Evolutionary conservation across 1,140 invertebrate genomes (phyloP), one percentile per base, ranked within the genome.

Genomic region (Eumeta japonica): DNA sequence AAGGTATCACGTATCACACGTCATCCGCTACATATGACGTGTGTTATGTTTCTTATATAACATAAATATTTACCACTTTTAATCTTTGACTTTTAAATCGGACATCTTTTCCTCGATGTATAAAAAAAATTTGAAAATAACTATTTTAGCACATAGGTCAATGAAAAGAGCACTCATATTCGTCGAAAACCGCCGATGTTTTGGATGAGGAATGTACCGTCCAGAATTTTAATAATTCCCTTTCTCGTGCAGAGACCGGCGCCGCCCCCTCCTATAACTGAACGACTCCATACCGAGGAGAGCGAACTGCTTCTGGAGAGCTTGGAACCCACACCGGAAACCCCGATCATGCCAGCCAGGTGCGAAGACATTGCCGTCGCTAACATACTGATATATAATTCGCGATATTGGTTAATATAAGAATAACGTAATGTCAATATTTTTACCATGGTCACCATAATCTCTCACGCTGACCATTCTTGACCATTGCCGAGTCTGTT

Each of bases 291-390:
- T 29, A 63, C 56, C 0, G 62, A 70, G 43, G 70, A 75, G 39
- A 62, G 67, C 4, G 70, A 74, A 40, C 44, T 65, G 41, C 34
- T 65, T 35, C 64, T 71, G 48, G 80, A 83, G 45, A 72, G 79
- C 41, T 62, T 83, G 1, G 81, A 82, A 34, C 77, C 78, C 0
- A 60, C 82, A n/a, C 79, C 83, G 0, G 81, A 83, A 40, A 77
- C 80, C 14, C 76, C 79, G 2, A 78, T 83, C n/a, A 76, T 83
- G 42, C 77, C 81, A 0, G 72, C 80, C 0, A 77, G 79, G 53
- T 78, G 70, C 35, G 19, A 13, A 35, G n/a, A 48, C 35, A 16
- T 45, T 50, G n/a, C 20, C n/a, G 20, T 24, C n/a, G n/a, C 20
- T 24, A 24, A 24, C n/a, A 24, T 24, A n/a, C n/a, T 24, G 20